Conservation (phyloP, 2,888 invertebrate species). For the Epinotia demarniana region DNA sequence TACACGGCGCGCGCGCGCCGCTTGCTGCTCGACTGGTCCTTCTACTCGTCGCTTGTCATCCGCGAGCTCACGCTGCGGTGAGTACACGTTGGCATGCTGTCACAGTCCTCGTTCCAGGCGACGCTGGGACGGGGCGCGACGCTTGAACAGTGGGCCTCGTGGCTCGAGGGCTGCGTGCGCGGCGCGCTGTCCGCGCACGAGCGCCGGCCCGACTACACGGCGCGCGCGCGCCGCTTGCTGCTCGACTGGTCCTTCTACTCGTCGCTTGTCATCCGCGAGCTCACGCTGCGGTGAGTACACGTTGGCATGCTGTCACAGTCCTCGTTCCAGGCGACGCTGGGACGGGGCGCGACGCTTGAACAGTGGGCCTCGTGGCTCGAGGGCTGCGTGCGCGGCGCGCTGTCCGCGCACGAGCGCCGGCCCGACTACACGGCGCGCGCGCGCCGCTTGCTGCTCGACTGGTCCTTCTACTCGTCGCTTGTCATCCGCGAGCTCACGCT, state of each 20-base stretch:
- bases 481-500: conserved; percentile 97
- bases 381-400: no score
- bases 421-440: conserved; percentile 94
- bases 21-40: conserved; percentile 97
- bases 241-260: conserved; percentile 98
- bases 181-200: conserved; percentile 88
- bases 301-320: no score
- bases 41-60: conserved; percentile 98
- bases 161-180: conserved; percentile 97
- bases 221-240: conserved; percentile 94
- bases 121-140: conserved; percentile 89
- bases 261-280: conserved; percentile 97
- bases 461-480: conserved; percentile 98
- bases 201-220: conserved; percentile 92
- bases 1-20: conserved; percentile 94
- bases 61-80: conserved; percentile 93
- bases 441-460: conserved; percentile 95
- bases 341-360: no score
- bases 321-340: no score
- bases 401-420: conserved; percentile 88
- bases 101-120: conserved; percentile 89
- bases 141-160: conserved; percentile 98
- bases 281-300: conserved; percentile 87
- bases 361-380: no score
- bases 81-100: no score